phyloP scores from a whole-genome alignment of 2,888 invertebrate genomes.

The Orthosia gothica region DNA sequence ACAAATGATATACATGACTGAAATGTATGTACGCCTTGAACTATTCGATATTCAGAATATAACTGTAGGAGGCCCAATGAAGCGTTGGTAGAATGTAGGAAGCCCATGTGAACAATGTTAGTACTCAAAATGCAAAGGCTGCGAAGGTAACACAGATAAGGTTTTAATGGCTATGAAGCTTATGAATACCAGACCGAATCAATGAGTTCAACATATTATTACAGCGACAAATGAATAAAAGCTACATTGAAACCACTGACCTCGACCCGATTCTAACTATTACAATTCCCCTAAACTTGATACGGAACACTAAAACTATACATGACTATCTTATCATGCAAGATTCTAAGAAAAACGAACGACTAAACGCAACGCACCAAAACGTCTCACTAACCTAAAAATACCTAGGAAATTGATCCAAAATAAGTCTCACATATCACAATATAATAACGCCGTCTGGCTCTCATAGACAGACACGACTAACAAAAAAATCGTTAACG shows the following conservation, averaged over 20 bases:
- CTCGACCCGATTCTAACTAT: slow-evolving; percentile 5
- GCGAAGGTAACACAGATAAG: slow-evolving; percentile 16
- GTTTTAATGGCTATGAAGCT: background rate
- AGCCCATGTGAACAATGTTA: slow-evolving; percentile 47
- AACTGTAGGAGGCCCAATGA: slow-evolving; percentile 32
- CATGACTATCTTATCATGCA: slow-evolving; percentile 57
- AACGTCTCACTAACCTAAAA: slow-evolving; percentile 60
- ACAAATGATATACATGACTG: slow-evolving; percentile 18
- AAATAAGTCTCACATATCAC: slow-evolving; percentile 49
- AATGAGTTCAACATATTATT: background rate
- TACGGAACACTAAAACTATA: slow-evolving; percentile 49
- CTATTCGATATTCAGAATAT: slow-evolving; percentile 46
- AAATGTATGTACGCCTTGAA: slow-evolving; percentile 53
- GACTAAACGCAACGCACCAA: slow-evolving; percentile 27
- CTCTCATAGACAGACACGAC: slow-evolving; percentile 74
- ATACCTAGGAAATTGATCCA: slow-evolving; percentile 51
- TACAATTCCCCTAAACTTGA: slow-evolving; percentile 5
- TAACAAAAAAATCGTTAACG: slow-evolving; percentile 78
- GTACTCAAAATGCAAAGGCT: background rate
- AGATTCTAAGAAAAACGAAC: slow-evolving; percentile 58
- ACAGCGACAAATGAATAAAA: background rate
- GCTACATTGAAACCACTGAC: background rate
- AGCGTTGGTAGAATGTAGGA: slow-evolving; percentile 56
- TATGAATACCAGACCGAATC: background rate
- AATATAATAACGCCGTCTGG: slow-evolving; percentile 76